Evolutionary conservation across 2,113 vertebrate species (phyloP), one percentile per base, ranked within the genome.

Genomic region (Meriones unguiculatus): DNA sequence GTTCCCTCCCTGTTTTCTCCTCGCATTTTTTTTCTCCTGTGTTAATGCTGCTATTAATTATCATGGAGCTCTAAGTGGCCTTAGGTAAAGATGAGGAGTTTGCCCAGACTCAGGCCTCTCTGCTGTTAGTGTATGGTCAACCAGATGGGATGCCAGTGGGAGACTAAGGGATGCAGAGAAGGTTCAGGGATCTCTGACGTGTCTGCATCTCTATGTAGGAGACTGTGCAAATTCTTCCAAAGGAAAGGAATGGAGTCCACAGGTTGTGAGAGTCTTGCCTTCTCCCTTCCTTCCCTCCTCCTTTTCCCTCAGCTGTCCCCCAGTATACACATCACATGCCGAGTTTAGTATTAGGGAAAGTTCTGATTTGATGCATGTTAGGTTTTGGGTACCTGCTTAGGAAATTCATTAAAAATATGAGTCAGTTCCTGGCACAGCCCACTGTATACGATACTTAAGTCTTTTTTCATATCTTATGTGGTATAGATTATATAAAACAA

Each of bases 341-440:
- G 93, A 54, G 95, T 93, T 93, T 64, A 84, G 95, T 92, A 90
- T 85, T 91, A 87, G 93, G 91, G 87, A 90, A 85, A 96, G 89
- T 97, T 97, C 98, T 41, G 52, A 94, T 85, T 98, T 96, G 84
- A 94, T 89, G 96, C 89, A n/a, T 96, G 78, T 97, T 97, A 98
- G 89, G 87, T 97, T 98, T 97, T 87, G 96, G 80, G 95, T 91
- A 97, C 82, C 72, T 94, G 97, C 98, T 98, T 96, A 98, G 98
- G 97, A 98, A 98, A 98, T 98, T 98, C 98, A 98, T 98, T 98
- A 98, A 98, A 98, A 98, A 98, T 97, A 97, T 94, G 97, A 50
- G 98, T 98, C 97, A 98, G 98, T 98, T 98, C 98, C 97, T 96
- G 97, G 97, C 96, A 98, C 93, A 98, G 93, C 76, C 94, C 97